Base-by-base conservation (phyloP, 2,888 invertebrate species). In the Eremobia ochroleuca region DNA sequence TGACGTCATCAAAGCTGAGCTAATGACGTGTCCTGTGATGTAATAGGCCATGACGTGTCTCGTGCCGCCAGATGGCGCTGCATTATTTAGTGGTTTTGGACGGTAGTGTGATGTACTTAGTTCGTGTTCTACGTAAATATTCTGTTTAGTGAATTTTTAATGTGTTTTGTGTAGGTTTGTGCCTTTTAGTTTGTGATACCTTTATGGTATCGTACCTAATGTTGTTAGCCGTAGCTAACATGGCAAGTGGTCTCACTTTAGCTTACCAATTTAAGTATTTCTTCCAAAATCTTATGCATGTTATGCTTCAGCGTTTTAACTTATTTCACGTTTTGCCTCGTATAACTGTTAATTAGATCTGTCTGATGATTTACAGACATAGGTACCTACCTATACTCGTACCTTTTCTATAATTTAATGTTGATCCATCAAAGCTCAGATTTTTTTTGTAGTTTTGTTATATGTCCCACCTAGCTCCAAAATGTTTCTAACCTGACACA, bases 1-100 rank as follows among this genome's bases (percentile, higher is more conserved):
- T 94, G 94, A 94, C 94, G 94, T 93, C 93, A 93, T 92, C 94
- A 93, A 93, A 93, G 94, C 90, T 81, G 65, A 81, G 87, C 90
- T 93, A 92, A 93, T 92, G 93, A 93, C 91, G 91, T 91, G 89
- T 90, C 92, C 89, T 90, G 87, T 91, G 88, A 82, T 87, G 91
- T 93, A 93, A 93, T 91, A 91, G 91, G 89, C 91, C 93, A 89
- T 92, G 91, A 92, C 93, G 88, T 79, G 77, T 85, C 83, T 83
- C 84, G 72, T 81, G 81, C 82, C 82, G 83, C 74, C 83, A 86
- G 86, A 86, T 83, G 86, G 82, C 80, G 73, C 69, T 88, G 85
- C 77, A 88, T 88, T 89, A 88, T 88, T 89, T 86, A 87, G 88
- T 82, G 88, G 71, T 81, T 85, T 71, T 70, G 77, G 81, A 81